Evolutionary conservation across 2,113 vertebrate genomes (phyloP).

Genomic region (Siniperca chuatsi): DNA sequence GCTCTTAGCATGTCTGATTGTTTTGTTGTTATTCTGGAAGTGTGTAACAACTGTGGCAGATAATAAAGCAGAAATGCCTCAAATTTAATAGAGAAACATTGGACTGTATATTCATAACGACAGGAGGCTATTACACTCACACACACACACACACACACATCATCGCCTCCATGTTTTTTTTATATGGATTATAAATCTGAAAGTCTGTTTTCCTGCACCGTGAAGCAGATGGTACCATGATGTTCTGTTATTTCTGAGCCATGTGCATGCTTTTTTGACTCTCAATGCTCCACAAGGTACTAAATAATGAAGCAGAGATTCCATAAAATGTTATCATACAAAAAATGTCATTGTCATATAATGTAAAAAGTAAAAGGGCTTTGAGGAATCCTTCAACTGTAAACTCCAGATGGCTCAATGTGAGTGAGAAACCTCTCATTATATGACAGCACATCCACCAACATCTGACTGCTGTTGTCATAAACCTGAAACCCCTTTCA

Average conservation of each 20-base stretch:
- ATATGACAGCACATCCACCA: neutral
- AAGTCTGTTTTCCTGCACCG: constrained; percentile 22
- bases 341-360: constrained; percentile 38
- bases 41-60: constrained; percentile 25
- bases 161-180: neutral
- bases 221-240: constrained; percentile 1
- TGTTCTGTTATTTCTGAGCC: constrained; percentile 11
- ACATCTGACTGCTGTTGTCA: neutral
- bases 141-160: neutral
- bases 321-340: constrained; percentile 20
- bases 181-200: neutral
- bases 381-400: constrained; percentile 30
- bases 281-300: neutral
- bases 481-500: constrained; percentile 17
- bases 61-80: constrained; percentile 39
- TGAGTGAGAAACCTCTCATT: constrained; percentile 4
- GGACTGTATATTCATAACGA: constrained; percentile 1
- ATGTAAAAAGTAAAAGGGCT: constrained; percentile 31
- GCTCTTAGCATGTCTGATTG: constrained; percentile 39
- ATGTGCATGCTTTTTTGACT: neutral
- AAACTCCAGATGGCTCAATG: constrained; percentile 31
- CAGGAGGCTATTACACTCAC: neutral
- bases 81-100: constrained; percentile 5
- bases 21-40: constrained; percentile 45
- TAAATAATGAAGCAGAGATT: constrained; percentile 51